Evolutionary conservation across 2,113 vertebrate genomes (phyloP).

Genomic region (Pangasianodon gigas): DNA sequence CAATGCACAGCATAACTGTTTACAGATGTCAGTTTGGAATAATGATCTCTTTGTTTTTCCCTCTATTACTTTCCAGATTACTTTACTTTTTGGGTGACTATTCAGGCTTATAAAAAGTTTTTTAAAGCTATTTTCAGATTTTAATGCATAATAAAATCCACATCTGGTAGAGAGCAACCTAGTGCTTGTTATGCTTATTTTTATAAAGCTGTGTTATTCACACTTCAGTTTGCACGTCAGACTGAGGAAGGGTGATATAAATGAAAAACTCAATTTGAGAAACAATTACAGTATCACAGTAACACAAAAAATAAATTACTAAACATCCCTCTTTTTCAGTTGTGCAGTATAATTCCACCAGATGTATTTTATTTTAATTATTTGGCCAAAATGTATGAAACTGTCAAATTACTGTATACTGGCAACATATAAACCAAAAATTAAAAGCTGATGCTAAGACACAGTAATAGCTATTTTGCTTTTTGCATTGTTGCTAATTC

Average conservation of each 20-base stretch:
- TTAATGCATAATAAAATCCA: conserved; percentile 4
- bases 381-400: background rate
- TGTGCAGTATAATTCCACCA: background rate
- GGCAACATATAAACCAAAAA: background rate
- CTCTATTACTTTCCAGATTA: background rate
- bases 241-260: background rate
- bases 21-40: conserved; percentile 1
- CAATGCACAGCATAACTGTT: conserved; percentile 6
- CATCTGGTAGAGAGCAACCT: background rate
- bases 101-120: background rate
- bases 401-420: background rate
- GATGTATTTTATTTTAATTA: background rate
- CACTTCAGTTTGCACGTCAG: background rate
- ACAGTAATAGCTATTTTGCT: background rate
- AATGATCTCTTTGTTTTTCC: conserved; percentile 3
- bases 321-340: background rate
- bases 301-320: background rate
- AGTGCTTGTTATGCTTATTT: conserved; percentile 1
- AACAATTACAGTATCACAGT: background rate
- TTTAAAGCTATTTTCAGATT: background rate
- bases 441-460: background rate
- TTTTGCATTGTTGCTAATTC: background rate
- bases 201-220: conserved; percentile 13
- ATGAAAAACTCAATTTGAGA: background rate
- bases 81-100: background rate